phyloP scores from a whole-genome alignment of 92 coral and sea anemone species.

The Siderastrea siderea region DNA sequence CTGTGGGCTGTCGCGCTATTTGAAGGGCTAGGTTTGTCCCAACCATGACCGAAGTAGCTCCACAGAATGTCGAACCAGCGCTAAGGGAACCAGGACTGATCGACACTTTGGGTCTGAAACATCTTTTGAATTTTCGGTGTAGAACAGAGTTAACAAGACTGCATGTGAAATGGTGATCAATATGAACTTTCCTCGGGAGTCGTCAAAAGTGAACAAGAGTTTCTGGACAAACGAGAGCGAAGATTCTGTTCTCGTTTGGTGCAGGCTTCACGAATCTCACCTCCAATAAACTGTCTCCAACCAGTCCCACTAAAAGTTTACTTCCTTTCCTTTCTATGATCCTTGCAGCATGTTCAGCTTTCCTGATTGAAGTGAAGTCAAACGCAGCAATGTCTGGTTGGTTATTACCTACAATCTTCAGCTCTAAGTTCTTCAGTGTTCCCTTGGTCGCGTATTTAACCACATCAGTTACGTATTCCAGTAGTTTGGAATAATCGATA shows the following conservation, averaged over 20 bases:
- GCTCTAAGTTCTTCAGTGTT: conserved; percentile 74
- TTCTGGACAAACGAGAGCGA: too few relatives aligned
- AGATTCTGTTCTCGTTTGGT: too few relatives aligned
- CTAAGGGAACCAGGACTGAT: too few relatives aligned
- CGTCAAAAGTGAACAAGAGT: too few relatives aligned
- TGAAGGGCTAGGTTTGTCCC: too few relatives aligned
- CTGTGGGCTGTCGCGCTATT: too few relatives aligned
- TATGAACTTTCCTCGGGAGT: too few relatives aligned
- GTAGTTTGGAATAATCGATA: conserved; percentile 72
- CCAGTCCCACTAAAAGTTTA: conserved; percentile 86
- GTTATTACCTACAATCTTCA: conserved; percentile 73
- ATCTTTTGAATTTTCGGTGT: too few relatives aligned
- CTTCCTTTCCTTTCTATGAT: conserved; percentile 94
- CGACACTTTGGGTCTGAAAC: neutral
- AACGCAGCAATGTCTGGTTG: conserved; percentile 93
- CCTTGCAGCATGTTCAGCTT: conserved; percentile 95
- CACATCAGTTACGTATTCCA: conserved; percentile 83
- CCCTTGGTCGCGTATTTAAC: conserved; percentile 93
- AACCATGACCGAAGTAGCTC: too few relatives aligned
- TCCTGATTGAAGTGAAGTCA: conserved; percentile 97
- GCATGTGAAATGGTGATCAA: neutral
- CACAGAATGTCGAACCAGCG: too few relatives aligned
- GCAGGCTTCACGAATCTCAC: conserved; percentile 39
- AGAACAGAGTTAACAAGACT: neutral
- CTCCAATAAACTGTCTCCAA: conserved; percentile 98